Conservation (phyloP, 1,140 invertebrate genomes). For the Colletes latitarsis region DNA sequence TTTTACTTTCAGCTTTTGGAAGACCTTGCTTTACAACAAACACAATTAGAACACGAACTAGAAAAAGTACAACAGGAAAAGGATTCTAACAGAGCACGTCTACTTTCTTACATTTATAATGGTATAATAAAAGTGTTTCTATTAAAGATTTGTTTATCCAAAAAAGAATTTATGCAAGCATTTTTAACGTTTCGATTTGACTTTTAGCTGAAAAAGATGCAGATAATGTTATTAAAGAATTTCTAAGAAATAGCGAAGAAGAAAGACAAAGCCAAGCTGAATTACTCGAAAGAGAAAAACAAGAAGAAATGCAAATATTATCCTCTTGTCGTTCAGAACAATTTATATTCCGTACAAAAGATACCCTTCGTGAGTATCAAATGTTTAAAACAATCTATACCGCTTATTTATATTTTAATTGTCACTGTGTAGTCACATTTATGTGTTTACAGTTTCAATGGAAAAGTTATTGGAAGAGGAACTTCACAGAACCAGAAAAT, state of each 20-base stretch:
- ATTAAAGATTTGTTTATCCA: conserved; percentile 72
- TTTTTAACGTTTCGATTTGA: conserved; percentile 20
- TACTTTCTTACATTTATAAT: conserved; percentile 78
- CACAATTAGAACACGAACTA: conserved; percentile 84
- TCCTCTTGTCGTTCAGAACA: conserved; percentile 81
- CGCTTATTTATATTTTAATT: neutral
- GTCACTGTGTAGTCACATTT: neutral
- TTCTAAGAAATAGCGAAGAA: conserved; percentile 83
- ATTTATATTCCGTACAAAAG: conserved; percentile 75
- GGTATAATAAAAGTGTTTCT: conserved; percentile 61
- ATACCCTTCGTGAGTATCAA: conserved; percentile 74
- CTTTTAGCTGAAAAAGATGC: conserved; percentile 84
- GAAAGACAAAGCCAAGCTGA: conserved; percentile 83
- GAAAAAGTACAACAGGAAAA: conserved; percentile 85
- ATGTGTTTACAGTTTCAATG: conserved; percentile 83
- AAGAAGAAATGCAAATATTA: conserved; percentile 84
- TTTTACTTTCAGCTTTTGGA: conserved; percentile 81
- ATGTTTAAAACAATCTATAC: conserved; percentile 5
- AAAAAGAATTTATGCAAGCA: conserved; percentile 64
- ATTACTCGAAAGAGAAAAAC: conserved; percentile 84
- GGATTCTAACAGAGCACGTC: conserved; percentile 83
- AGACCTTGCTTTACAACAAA: conserved; percentile 84
- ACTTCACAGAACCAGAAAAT: conserved; percentile 81
- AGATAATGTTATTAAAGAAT: conserved; percentile 84
- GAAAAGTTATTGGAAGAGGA: conserved; percentile 85